phyloP scores from a whole-genome alignment of 1,140 invertebrate species.

The Heliconius congener region DNA sequence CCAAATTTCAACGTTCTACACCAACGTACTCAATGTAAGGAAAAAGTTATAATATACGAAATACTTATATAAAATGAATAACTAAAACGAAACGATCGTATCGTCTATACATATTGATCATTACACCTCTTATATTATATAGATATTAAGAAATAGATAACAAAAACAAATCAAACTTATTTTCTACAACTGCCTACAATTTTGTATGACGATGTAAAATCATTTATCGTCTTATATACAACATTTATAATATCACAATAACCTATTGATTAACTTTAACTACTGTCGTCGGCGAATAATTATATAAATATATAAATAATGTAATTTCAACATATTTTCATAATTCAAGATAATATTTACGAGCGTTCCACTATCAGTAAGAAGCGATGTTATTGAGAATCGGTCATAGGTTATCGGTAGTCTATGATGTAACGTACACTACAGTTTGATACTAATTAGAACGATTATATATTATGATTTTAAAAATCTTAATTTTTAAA shows the following conservation, averaged over 20 bases:
- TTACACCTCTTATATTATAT: no score
- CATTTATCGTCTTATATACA: not conserved
- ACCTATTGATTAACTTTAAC: not conserved
- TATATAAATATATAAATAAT: not conserved
- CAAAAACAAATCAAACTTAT: not conserved
- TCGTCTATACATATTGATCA: no score
- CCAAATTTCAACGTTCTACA: no score
- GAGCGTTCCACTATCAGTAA: slow-evolving; percentile 4
- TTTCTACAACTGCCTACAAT: not conserved
- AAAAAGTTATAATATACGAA: no score
- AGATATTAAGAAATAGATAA: not conserved
- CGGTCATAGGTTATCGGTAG: slow-evolving; percentile 16
- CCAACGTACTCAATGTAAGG: no score
- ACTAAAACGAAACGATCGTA: not conserved
- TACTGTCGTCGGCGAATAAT: not conserved
- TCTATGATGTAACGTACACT: not conserved
- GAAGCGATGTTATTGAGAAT: slow-evolving; percentile 15
- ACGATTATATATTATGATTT: not conserved
- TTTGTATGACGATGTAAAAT: not conserved
- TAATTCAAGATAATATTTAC: slow-evolving; percentile 20
- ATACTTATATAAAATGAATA: not conserved
- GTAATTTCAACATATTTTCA: slow-evolving; percentile 19
- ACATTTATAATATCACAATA: not conserved
- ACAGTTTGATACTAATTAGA: not conserved
- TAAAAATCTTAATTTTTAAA: not conserved